Evolutionary conservation across 1,140 invertebrate species (phyloP).

Genomic region (Amyelois transitella): DNA sequence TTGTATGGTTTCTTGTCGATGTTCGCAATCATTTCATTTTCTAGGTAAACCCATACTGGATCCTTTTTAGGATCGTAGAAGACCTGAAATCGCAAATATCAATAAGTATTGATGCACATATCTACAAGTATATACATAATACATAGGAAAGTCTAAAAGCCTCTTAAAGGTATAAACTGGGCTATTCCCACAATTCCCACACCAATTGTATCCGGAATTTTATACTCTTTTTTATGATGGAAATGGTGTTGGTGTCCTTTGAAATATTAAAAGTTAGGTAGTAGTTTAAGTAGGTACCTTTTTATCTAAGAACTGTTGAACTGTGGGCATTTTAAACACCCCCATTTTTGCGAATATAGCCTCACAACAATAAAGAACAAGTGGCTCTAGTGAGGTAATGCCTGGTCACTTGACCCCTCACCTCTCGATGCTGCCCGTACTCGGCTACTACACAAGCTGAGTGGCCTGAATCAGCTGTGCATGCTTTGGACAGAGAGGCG

Average conservation of each 20-base stretch:
- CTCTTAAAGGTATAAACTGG: too few relatives aligned
- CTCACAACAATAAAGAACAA: too few relatives aligned
- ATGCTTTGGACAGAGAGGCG: neutral
- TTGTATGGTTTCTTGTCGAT: slow-evolving; percentile 47
- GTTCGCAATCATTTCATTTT: slow-evolving; percentile 51
- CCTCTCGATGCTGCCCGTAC: neutral
- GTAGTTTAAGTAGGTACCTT: slow-evolving; percentile 25
- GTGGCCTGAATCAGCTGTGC: neutral
- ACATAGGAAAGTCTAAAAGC: too few relatives aligned
- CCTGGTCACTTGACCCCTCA: neutral
- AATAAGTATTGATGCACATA: neutral
- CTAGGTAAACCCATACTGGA: slow-evolving; percentile 52
- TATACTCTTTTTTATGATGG: neutral
- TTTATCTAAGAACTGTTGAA: slow-evolving; percentile 39
- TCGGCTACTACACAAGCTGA: neutral
- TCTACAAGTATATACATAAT: too few relatives aligned
- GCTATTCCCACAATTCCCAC: too few relatives aligned
- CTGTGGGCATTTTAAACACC: slow-evolving; percentile 42
- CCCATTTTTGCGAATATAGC: too few relatives aligned
- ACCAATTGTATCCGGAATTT: too few relatives aligned
- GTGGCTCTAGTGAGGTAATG: neutral
- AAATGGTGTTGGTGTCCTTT: neutral
- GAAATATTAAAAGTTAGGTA: neutral
- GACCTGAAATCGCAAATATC: slow-evolving; percentile 25
- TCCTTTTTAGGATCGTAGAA: slow-evolving; percentile 42